Evolutionary conservation across 1,140 invertebrate genomes (phyloP).

Genomic region (Penaeus vannamei): DNA sequence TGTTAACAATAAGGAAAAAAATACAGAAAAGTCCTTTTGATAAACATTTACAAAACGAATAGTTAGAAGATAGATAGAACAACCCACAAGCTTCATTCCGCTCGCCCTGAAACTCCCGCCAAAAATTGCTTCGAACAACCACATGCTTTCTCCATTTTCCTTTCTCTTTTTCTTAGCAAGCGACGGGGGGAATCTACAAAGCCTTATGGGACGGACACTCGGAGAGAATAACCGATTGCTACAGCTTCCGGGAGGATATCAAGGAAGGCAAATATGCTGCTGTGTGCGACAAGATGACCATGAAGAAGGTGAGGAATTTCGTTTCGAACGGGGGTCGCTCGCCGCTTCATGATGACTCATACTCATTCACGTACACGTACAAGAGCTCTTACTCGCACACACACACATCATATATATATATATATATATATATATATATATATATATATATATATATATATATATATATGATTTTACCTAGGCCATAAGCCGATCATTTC

Average conservation of each 20-base stretch:
- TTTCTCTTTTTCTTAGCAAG: constrained; percentile 1
- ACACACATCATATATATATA: not conserved
- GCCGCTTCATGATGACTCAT: too few relatives aligned
- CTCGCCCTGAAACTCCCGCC: too few relatives aligned
- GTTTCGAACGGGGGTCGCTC: too few relatives aligned
- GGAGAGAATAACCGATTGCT: constrained; percentile 45
- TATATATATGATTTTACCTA: too few relatives aligned
- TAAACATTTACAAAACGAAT: too few relatives aligned
- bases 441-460: too few relatives aligned
- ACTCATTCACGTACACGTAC: not conserved
- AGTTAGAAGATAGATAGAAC: too few relatives aligned
- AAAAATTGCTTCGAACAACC: too few relatives aligned
- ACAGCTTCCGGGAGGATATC: constrained; percentile 43
- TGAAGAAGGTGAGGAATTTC: constrained; percentile 45
- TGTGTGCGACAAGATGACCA: constrained; percentile 57
- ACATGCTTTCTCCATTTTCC: not conserved
- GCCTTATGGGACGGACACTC: constrained; percentile 49
- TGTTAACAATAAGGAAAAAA: too few relatives aligned
- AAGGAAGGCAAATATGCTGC: constrained; percentile 40
- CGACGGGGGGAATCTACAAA: constrained; percentile 45
- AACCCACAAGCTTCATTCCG: too few relatives aligned
- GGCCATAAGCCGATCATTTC: too few relatives aligned
- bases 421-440: not conserved
- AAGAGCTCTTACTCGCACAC: not conserved
- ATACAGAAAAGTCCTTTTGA: too few relatives aligned